Base-by-base conservation (phyloP, 2,888 invertebrate genomes). In the Nebria brevicollis region DNA sequence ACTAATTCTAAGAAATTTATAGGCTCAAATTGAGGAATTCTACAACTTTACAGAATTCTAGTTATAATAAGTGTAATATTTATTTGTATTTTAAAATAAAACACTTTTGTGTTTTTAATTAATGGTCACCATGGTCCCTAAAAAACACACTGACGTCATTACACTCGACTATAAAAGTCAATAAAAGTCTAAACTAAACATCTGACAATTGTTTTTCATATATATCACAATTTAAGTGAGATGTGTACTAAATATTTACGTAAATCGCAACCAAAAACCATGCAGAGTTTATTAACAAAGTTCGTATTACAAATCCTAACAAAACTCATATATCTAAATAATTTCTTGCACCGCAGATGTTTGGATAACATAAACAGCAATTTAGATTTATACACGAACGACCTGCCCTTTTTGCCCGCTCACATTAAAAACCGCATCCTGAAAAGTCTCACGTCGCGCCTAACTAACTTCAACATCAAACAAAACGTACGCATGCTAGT, bases 371-470 rank as follows among this genome's bases (percentile, higher is more conserved):
- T 82, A 5, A 15, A 75, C 5, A 65, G 15, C 20, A 77, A 82
- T 75, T 66, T 77, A n/a, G 78, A 82, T 77, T 13, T 70, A 43
- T 81, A 82, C 42, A 42, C 41, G 15, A 15, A 68, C 15, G 43
- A 72, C 20, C 77, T 81, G 7, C 25, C 15, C 4, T 77, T 42
- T 66, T 43, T 88, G 66, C 87, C 88, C 0, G 68, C 79, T 41
- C 83, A 85, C 74, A 83, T 88, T 42, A 88, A 87, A 84, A 85
- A 86, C 75, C 84, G 82, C 73, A 85, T 88, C 82, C 82, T 88
- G n/a, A 81, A 77, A 72, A 73, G 77, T 26, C 8, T 81, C 11
- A 72, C 81, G 41, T 25, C 73, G 11, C 70, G 13, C 13, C 10
- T 43, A 65, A 66, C 41, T 41, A 20, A 68, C 26, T 66, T 20